Evolutionary conservation across 2,888 invertebrate species (phyloP).

Genomic region (Calliphora vomitoria): DNA sequence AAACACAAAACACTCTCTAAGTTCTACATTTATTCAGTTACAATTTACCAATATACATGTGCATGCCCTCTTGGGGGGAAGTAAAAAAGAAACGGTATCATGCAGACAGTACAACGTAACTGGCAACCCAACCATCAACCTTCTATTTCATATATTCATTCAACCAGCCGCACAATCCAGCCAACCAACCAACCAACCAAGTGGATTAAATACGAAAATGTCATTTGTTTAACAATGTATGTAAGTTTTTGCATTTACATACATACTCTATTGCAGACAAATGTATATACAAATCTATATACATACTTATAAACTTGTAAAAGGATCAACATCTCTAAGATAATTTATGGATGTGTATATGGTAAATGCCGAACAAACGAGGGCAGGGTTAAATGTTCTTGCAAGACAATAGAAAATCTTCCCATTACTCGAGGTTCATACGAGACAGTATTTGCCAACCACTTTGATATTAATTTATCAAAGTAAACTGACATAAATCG

Average conservation of each 20-base stretch:
- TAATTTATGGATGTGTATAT: background rate
- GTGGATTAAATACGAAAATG: conserved; percentile 12
- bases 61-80: background rate
- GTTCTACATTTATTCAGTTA: conserved; percentile 19
- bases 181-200: conserved; percentile 5
- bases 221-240: conserved; percentile 22
- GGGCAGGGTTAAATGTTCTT: background rate
- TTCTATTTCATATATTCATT: conserved; percentile 2
- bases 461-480: too few relatives aligned
- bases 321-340: background rate
- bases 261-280: background rate
- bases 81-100: background rate
- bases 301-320: background rate
- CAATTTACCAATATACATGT: background rate
- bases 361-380: background rate
- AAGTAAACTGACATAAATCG: too few relatives aligned
- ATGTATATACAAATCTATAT: background rate
- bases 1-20: background rate
- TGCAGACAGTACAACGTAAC: background rate
- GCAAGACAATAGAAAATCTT: background rate
- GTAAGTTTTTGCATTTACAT: background rate
- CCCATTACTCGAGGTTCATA: too few relatives aligned
- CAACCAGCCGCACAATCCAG: background rate
- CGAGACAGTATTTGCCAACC: too few relatives aligned
- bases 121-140: background rate